phyloP scores from a whole-genome alignment of 1,140 invertebrate species.

The Bursaphelenchus mucronatus region DNA sequence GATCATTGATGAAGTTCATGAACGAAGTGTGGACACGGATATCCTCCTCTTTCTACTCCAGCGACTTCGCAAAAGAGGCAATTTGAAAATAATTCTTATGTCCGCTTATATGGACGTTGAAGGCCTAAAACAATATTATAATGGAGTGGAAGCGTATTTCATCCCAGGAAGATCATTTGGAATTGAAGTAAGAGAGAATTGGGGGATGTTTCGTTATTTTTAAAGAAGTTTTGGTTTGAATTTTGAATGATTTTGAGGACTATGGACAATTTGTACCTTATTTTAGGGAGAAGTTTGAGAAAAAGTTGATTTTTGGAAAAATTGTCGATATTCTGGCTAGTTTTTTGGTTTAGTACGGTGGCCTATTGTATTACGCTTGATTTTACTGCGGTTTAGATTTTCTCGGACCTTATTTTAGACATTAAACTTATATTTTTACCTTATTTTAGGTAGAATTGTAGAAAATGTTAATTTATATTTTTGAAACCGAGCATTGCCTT shows the following conservation, averaged over 20 bases:
- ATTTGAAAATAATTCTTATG: constrained; percentile 74
- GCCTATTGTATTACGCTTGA: too few species aligned
- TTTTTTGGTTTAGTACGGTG: too few species aligned
- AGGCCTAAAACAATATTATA: constrained; percentile 83
- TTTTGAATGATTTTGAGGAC: background rate
- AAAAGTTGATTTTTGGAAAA: too few species aligned
- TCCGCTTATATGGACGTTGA: constrained; percentile 93
- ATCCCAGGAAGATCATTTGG: constrained; percentile 81
- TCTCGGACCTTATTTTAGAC: too few species aligned
- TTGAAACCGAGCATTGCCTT: too few species aligned
- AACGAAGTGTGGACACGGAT: constrained; percentile 90
- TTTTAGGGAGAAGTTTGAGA: too few species aligned
- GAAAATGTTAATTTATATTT: too few species aligned
- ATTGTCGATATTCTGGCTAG: too few species aligned
- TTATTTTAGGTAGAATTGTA: too few species aligned
- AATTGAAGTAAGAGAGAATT: constrained; percentile 66
- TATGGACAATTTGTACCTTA: background rate
- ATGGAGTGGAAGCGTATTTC: constrained; percentile 77
- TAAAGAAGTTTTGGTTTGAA: background rate
- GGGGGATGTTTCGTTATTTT: background rate
- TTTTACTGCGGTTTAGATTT: too few species aligned
- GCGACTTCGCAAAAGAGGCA: constrained; percentile 67
- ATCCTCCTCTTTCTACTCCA: constrained; percentile 80
- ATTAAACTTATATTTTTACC: too few species aligned
- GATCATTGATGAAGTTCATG: constrained; percentile 94